Evolutionary conservation across 2,797 vertebrate genomes (phyloP).

Genomic region (Spea hammondii): DNA sequence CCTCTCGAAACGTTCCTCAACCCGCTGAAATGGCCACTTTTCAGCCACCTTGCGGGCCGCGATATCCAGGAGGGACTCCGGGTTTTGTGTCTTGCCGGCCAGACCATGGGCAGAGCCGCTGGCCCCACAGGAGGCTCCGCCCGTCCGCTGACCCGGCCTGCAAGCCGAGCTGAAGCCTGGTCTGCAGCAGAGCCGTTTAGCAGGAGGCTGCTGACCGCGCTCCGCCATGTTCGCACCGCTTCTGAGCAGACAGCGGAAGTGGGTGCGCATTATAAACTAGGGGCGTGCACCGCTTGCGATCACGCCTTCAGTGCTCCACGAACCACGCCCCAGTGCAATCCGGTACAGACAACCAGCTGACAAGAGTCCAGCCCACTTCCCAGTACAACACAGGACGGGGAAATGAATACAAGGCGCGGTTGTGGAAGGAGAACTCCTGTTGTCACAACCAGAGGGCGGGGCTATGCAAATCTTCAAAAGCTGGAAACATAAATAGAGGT

Average conservation of each 20-base stretch:
- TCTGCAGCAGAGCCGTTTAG: conserved; percentile 94
- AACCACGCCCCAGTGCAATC: background rate
- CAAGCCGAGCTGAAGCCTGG: conserved; percentile 79
- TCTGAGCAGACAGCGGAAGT: conserved; percentile 89
- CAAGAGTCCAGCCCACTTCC: background rate
- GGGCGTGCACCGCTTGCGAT: conserved; percentile 54
- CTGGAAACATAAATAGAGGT: conserved; percentile 42
- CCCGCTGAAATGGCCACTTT: conserved; percentile 95
- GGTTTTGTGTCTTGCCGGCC: conserved; percentile 79
- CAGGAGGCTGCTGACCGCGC: conserved; percentile 88
- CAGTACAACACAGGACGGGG: background rate
- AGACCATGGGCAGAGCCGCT: conserved; percentile 70
- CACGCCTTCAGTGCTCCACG: background rate
- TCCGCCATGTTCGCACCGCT: conserved; percentile 98
- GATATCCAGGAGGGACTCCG: conserved; percentile 90
- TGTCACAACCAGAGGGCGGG: conserved; percentile 3
- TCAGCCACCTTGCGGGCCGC: conserved; percentile 89
- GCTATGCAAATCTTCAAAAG: background rate
- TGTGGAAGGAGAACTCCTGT: background rate
- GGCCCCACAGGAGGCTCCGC: conserved; percentile 69
- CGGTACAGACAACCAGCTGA: conserved; percentile 3
- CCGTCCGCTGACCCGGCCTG: conserved; percentile 80
- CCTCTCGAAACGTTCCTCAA: conserved; percentile 92
- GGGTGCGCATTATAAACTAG: conserved; percentile 82
- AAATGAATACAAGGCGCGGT: conserved; percentile 22